Conservation (phyloP, 1,140 invertebrate species). For the Zeugodacus cucurbitae region DNA sequence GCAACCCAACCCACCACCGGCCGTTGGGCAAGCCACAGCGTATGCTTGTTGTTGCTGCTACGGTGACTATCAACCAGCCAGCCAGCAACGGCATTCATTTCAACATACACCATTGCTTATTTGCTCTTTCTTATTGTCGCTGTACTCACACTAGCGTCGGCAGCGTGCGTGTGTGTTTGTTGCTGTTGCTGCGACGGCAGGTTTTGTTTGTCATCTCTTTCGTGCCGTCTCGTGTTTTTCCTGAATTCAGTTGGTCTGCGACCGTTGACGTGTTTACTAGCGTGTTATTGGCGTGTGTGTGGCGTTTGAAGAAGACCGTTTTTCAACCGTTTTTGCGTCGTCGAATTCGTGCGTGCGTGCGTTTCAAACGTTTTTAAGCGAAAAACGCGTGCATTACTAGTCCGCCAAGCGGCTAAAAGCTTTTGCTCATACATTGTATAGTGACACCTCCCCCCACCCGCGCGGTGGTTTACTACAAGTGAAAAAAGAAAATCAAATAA, state of each 20-base stretch:
- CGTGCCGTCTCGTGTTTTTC: conserved; percentile 33
- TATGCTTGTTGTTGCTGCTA: neutral
- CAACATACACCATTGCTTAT: conserved; percentile 31
- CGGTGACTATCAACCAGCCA: neutral
- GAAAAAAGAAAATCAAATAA: neutral
- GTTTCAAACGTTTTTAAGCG: neutral
- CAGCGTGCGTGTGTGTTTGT: neutral
- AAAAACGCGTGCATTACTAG: neutral
- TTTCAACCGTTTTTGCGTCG: conserved; percentile 1
- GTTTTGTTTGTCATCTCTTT: conserved; percentile 27
- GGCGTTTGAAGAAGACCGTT: neutral
- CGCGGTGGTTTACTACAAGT: neutral
- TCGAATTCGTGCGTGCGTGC: conserved; percentile 41
- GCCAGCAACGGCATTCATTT: neutral
- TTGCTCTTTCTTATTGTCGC: conserved; percentile 35
- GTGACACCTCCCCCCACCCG: neutral
- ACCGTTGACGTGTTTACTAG: conserved; percentile 65
- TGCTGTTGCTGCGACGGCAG: neutral
- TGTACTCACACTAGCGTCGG: neutral
- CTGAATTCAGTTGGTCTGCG: conserved; percentile 60
- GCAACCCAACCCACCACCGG: neutral
- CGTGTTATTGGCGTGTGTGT: conserved; percentile 44
- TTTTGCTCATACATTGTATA: neutral
- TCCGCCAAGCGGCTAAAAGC: conserved; percentile 5
- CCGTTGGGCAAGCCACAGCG: neutral